Conservation (phyloP, 2,888 invertebrate species). For the Apeira syringaria region DNA sequence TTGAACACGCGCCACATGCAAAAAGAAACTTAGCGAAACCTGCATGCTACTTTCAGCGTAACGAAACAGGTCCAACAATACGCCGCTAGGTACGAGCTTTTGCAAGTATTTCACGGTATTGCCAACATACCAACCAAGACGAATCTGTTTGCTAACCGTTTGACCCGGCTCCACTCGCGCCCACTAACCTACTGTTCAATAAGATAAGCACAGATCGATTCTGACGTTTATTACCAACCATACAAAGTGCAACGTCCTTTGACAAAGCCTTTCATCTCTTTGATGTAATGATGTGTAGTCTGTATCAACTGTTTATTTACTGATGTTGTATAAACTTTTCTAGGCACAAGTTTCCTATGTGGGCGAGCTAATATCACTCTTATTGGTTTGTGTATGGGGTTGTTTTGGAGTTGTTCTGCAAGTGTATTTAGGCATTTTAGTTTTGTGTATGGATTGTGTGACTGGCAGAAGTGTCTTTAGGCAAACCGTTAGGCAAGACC, state of each 20-base stretch:
- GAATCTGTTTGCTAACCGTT: conserved; percentile 77
- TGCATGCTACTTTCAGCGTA: conserved; percentile 49
- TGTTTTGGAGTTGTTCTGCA: conserved; percentile 28
- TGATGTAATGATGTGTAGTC: conserved; percentile 78
- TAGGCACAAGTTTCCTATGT: conserved; percentile 43
- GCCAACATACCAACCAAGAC: conserved; percentile 62
- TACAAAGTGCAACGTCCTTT: conserved; percentile 62
- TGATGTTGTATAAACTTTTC: conserved; percentile 45
- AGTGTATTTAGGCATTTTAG: conserved; percentile 33
- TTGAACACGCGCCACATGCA: conserved; percentile 13
- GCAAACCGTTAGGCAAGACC: conserved; percentile 68
- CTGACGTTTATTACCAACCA: conserved; percentile 48
- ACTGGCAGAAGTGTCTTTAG: conserved; percentile 75
- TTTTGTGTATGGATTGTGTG: conserved; percentile 50
- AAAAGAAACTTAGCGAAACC: conserved; percentile 34
- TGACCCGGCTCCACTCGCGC: conserved; percentile 70
- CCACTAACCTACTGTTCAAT: conserved; percentile 76
- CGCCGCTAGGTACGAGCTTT: conserved; percentile 48
- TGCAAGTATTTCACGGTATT: conserved; percentile 65
- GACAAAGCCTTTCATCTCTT: conserved; percentile 64
- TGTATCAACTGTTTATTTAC: conserved; percentile 81
- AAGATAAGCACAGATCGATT: conserved; percentile 54
- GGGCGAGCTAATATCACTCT: conserved; percentile 36
- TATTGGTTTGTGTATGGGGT: conserved; percentile 35
- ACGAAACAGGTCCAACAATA: conserved; percentile 52